These are phyloP conservation scores for Limulus polyphemus DNA, from an alignment of 2,888 invertebrate genomes.

Conservation along the genomic window DNA sequence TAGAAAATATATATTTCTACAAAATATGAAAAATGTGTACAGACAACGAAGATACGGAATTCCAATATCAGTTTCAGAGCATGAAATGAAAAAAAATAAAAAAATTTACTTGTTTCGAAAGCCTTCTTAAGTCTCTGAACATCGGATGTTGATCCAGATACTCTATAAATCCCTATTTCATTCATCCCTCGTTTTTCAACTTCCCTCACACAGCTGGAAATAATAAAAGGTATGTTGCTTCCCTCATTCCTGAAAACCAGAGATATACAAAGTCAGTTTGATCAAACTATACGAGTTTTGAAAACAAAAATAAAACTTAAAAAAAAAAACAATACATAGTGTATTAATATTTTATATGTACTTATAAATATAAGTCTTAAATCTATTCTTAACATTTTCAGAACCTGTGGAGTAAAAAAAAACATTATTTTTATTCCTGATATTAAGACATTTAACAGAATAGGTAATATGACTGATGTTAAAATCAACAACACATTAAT, in stretches of 20 bases:
- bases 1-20: too few relatives aligned
- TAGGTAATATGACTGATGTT: too few relatives aligned
- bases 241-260: slow-evolving; percentile 35
- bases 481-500: too few relatives aligned
- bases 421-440: too few relatives aligned
- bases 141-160: slow-evolving; percentile 86
- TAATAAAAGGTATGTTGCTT: slow-evolving; percentile 59
- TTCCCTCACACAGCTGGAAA: slow-evolving; percentile 80
- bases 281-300: too few relatives aligned
- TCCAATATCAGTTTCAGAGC: background rate
- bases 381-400: background rate
- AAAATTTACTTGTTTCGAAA: slow-evolving; percentile 72
- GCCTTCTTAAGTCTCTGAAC: slow-evolving; percentile 75
- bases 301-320: slow-evolving; percentile 7
- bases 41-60: too few relatives aligned
- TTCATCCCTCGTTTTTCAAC: slow-evolving; percentile 80
- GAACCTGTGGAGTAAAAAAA: too few relatives aligned
- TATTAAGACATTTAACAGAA: too few relatives aligned
- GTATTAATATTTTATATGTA: too few relatives aligned
- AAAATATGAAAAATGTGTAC: too few relatives aligned
- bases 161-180: slow-evolving; percentile 84
- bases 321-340: too few relatives aligned
- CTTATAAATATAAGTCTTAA: slow-evolving; percentile 1
- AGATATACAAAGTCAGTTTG: too few relatives aligned
- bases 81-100: background rate